Evolutionary conservation across 1,140 invertebrate species (phyloP), one percentile per base, ranked within the genome.

Genomic region (Lethrus apterus): DNA sequence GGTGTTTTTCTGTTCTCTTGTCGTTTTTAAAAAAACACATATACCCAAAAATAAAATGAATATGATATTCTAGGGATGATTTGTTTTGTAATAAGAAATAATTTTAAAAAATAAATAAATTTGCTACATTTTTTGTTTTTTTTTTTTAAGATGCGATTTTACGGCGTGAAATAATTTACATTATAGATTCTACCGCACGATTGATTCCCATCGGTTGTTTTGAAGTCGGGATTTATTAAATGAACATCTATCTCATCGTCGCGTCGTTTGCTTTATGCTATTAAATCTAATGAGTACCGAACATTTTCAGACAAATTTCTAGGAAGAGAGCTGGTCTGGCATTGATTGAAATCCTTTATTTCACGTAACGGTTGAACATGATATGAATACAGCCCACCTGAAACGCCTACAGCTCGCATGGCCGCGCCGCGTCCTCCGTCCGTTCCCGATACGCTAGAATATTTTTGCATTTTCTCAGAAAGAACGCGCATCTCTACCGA

Each of bases 281-380:
- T 48, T 48, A 48, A 48, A 33, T 48, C 46, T 48, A 48, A 48
- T 48, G 46, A 48, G 46, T 48, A 42, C 31, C 41, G 32, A 42
- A 48, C 38, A 48, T 48, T 48, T 48, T 48, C 46, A 48, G 46
- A 48, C 46, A 48, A 48, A 48, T 48, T 48, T 48, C 46, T 42
- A 34, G 38, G 46, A 48, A 48, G n/a, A n/a, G 35, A 8, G 17
- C 26, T 33, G 29, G 34, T 48, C 41, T 42, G 38, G 46, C 38
- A 41, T 48, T 48, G 46, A 48, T 48, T 48, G 46, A 48, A 48
- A 48, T 34, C 36, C 46, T 48, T 48, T 48, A 48, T 48, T 42
- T 48, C 30, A 42, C 21, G 29, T 48, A 48, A 48, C 46, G 46
- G 46, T 48, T 13, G 19, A 30, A 29, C 23, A 32, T 32, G 21